Percentiles rank a stretch among this genome's conserved stretches.
phyloP scores from a whole-genome alignment of 1,140 invertebrate species.

The Phortica variegata region DNA sequence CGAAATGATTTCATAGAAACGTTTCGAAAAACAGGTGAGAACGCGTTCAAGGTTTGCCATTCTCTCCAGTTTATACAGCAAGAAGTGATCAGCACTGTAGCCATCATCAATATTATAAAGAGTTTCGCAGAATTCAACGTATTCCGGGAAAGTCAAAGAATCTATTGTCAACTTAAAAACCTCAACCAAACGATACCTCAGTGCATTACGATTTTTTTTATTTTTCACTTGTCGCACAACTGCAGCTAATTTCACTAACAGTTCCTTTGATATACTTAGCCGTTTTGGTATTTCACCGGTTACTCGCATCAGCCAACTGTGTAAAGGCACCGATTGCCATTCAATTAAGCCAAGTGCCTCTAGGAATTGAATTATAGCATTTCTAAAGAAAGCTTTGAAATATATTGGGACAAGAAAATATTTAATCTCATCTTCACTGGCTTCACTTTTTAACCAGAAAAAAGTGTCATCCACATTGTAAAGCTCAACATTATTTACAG shows the following conservation, averaged over 20 bases:
- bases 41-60: slow-evolving; percentile 7
- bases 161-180: slow-evolving; percentile 20
- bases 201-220: slow-evolving; percentile 10
- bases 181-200: slow-evolving; percentile 5
- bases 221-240: slow-evolving; percentile 32
- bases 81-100: slow-evolving; percentile 9
- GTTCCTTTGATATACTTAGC: background rate
- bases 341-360: slow-evolving; percentile 20
- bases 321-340: slow-evolving; percentile 39
- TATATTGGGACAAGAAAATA: too few relatives aligned
- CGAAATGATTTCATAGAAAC: slow-evolving; percentile 28
- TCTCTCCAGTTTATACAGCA: slow-evolving; percentile 21
- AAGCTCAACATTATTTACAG: slow-evolving; percentile 32
- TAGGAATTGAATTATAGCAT: slow-evolving; percentile 11
- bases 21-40: slow-evolving; percentile 20
- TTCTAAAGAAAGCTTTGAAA: slow-evolving; percentile 3
- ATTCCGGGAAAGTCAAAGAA: slow-evolving; percentile 25
- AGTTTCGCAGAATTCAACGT: slow-evolving; percentile 32
- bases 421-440: slow-evolving; percentile 5
- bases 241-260: slow-evolving; percentile 27
- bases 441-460: too few relatives aligned
- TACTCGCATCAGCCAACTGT: slow-evolving; percentile 27
- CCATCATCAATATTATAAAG: slow-evolving; percentile 32
- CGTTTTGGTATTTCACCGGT: slow-evolving; percentile 15
- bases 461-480: too few relatives aligned